Percentiles rank a stretch among this genome's conserved stretches.
Conservation (phyloP, 2,888 invertebrate genomes). For the Agrotis puta region DNA sequence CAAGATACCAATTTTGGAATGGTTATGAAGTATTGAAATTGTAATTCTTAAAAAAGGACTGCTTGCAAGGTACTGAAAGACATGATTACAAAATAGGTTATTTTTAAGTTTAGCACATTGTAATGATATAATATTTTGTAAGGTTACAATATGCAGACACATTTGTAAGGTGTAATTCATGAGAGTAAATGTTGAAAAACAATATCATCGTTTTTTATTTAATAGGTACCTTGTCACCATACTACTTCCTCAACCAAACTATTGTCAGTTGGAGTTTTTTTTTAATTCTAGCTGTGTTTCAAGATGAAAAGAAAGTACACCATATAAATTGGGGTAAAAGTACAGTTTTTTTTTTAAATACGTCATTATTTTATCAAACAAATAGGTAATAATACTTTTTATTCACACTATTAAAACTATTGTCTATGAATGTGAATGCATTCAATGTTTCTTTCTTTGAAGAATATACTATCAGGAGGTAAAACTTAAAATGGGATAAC, state of each 20-base stretch:
- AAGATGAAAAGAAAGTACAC: too few relatives aligned
- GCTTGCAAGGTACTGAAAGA: constrained; percentile 88
- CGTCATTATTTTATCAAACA: neutral
- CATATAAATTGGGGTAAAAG: too few relatives aligned
- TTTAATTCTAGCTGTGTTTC: too few relatives aligned
- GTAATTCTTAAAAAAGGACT: constrained; percentile 77
- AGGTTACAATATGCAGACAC: constrained; percentile 90
- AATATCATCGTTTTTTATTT: constrained; percentile 61
- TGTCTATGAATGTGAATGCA: neutral
- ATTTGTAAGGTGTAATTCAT: constrained; percentile 90
- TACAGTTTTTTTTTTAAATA: too few relatives aligned
- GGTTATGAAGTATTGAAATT: constrained; percentile 65
- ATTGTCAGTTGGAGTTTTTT: too few relatives aligned
- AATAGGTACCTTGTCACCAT: neutral
- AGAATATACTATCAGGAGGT: too few relatives aligned
- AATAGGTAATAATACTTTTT: neutral
- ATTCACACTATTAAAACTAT: neutral
- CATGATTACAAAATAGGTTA: constrained; percentile 87
- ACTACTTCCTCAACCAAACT: too few relatives aligned
- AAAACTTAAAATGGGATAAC: too few relatives aligned
- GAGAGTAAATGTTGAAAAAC: constrained; percentile 89
- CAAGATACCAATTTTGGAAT: constrained; percentile 72
- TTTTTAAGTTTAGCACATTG: constrained; percentile 90
- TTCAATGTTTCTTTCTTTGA: neutral
- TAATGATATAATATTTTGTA: constrained; percentile 88